A percentile compares a stretch with the other conserved stretches of the same genome.
Evolutionary conservation across 2,113 vertebrate species (phyloP).

Genomic region (Hydrochoerus hydrochaeris): DNA sequence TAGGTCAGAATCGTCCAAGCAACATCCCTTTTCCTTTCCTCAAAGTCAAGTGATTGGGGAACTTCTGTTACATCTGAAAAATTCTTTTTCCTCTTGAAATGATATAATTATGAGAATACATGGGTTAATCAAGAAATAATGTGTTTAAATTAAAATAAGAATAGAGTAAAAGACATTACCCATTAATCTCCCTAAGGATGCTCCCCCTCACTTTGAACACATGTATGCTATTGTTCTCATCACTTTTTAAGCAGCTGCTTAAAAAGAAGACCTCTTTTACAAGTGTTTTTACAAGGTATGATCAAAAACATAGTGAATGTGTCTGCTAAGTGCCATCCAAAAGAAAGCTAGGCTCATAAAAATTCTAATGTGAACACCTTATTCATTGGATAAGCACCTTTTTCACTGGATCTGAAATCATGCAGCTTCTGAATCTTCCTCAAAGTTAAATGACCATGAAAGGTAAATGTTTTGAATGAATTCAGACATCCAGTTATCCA

Average conservation of each 20-base stretch:
- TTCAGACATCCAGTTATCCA: not conserved
- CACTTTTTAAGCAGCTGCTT: not conserved
- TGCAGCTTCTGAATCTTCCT: not conserved
- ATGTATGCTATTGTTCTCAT: not conserved
- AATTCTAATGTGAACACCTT: not conserved
- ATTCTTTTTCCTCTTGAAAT: not conserved
- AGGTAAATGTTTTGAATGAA: not conserved
- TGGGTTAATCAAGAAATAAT: not conserved
- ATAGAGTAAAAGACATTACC: not conserved
- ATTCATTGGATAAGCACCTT: not conserved
- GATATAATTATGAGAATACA: not conserved
- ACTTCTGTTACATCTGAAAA: not conserved
- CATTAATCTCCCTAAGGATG: not conserved
- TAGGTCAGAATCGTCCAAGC: not conserved
- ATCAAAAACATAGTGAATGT: not conserved
- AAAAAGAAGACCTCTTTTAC: not conserved
- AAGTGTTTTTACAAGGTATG: not conserved
- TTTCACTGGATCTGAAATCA: not conserved
- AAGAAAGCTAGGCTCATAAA: not conserved
- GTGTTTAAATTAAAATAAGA: not conserved
- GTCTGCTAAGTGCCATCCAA: not conserved
- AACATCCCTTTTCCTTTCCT: not conserved
- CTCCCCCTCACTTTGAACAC: not conserved
- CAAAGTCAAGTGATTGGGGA: not conserved
- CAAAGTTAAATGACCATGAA: not conserved